Base-by-base conservation (phyloP, 1,140 invertebrate genomes). In the Zaprionus gabonicus region DNA sequence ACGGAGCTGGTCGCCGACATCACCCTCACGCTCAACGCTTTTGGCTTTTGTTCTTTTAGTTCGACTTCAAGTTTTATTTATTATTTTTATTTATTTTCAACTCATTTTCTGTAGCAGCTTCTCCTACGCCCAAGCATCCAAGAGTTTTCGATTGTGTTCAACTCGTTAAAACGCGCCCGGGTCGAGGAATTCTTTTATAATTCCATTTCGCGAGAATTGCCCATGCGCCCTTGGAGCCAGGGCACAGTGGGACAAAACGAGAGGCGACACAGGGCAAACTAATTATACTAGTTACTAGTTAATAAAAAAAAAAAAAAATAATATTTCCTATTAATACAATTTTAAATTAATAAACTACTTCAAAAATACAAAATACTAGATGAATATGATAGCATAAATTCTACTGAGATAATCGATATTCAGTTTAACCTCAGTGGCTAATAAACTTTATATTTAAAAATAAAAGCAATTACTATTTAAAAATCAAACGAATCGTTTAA, bases 131-230 rank as follows among this genome's bases (percentile, higher is more conserved):
- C 72, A n/a, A 49, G 62, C 73, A 55, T 58, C 34, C 51, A 41
- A 41, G 68, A 72, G 67, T 68, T 78, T 77, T 80, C 69, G 82
- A 78, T 84, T 84, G 82, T 80, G 78, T 87, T 87, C 66, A 86
- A 91, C 87, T 91, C 87, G 87, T 91, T 91, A 91, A 88, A 91
- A 91, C 76, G 82, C 78, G 74, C 74, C 78, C 71, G 66, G 85
- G 74, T 80, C 64, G 80, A 82, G 80, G 88, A 86, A 91, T 91
- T 91, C 88, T 88, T 91, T 91, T 91, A 91, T 91, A 91, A 91
- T 91, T 91, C 88, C 90, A 91, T 91, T 91, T 91, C 88, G 84
- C 90, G 84, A 91, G 88, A 91, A 91, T 91, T 85, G 88, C 74
- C 79, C 81, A 73, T 91, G 76, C 83, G 88, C 88, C 88, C 88